These are phyloP conservation scores for Heterohyrax brucei DNA, from an alignment of 2,797 vertebrate species.

Conservation along the genomic window DNA sequence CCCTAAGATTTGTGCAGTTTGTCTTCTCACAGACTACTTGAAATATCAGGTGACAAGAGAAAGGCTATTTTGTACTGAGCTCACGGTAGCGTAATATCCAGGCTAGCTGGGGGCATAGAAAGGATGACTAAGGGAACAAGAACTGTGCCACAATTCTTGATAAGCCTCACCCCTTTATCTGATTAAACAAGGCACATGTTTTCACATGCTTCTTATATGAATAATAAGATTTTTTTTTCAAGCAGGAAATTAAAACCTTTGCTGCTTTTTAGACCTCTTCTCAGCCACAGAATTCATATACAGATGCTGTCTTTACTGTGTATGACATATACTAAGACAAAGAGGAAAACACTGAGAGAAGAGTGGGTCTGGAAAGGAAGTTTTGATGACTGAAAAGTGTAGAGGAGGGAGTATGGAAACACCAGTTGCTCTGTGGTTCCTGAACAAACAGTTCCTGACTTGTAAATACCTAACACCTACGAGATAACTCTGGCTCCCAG, in stretches of 20 bases:
- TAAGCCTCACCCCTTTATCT: slow-evolving; percentile 64
- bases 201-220: slow-evolving; percentile 67
- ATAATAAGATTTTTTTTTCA: slow-evolving; percentile 44
- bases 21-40: neutral
- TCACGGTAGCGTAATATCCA: neutral
- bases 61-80: neutral
- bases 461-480: neutral
- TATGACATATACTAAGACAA: neutral
- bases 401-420: neutral
- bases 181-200: slow-evolving; percentile 70
- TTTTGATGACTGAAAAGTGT: neutral
- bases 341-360: neutral
- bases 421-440: neutral
- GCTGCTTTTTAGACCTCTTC: neutral
- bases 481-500: neutral
- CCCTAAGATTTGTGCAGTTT: neutral
- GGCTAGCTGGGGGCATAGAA: neutral
- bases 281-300: neutral
- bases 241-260: slow-evolving; percentile 71
- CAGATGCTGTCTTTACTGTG: slow-evolving; percentile 4
- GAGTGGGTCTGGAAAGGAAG: neutral
- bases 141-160: neutral
- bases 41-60: slow-evolving; percentile 7
- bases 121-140: slow-evolving; percentile 9
- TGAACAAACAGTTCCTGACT: neutral